Evolutionary conservation across 2,888 invertebrate genomes (phyloP).

Genomic region (Antheraea yamamai): DNA sequence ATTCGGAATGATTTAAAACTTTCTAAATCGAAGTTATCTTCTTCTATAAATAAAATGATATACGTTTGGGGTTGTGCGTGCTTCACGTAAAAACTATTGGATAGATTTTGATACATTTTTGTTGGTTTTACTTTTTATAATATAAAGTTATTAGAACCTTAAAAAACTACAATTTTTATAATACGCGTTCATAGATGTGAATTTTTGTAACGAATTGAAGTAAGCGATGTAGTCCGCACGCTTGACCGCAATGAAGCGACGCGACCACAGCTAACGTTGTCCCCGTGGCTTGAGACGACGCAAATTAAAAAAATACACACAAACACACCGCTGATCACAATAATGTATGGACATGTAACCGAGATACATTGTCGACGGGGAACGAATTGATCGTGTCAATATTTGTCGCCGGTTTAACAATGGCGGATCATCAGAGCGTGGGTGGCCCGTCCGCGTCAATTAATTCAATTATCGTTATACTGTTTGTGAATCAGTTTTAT

Average conservation of each 20-base stretch:
- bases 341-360: constrained; percentile 21
- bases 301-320: constrained; percentile 22
- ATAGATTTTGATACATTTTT: too few species aligned
- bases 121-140: too few species aligned
- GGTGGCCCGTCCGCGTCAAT: constrained; percentile 62
- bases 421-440: constrained; percentile 57
- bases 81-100: too few species aligned
- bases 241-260: neutral
- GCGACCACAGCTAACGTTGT: constrained; percentile 7
- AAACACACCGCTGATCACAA: constrained; percentile 15
- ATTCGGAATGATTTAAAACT: too few species aligned
- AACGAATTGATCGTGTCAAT: constrained; percentile 63
- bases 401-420: constrained; percentile 73
- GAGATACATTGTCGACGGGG: constrained; percentile 44
- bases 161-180: too few species aligned
- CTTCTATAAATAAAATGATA: too few species aligned
- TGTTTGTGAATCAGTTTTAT: constrained; percentile 44
- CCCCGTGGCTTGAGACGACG: constrained; percentile 1
- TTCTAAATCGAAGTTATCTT: too few species aligned
- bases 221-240: too few species aligned
- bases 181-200: too few species aligned
- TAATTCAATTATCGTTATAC: constrained; percentile 68
- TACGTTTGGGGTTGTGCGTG: too few species aligned
- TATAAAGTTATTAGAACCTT: too few species aligned
- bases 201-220: too few species aligned